A percentile compares a stretch with the other conserved stretches of the same genome.
Conservation (phyloP, 1,140 invertebrate genomes). For the Episyrphus balteatus region DNA sequence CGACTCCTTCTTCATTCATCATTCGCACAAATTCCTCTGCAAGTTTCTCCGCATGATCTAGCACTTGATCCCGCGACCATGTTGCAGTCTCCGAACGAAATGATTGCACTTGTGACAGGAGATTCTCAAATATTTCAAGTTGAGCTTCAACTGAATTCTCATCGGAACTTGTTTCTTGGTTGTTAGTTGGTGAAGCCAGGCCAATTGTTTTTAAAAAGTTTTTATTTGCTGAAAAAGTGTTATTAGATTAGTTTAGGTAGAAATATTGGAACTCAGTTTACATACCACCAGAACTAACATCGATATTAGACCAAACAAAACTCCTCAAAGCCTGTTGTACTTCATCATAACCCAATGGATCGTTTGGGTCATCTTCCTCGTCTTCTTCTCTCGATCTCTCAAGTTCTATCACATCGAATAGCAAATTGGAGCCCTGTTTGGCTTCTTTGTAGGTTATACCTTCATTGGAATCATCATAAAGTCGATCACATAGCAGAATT, state of each 20-base stretch:
- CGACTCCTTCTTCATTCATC: background rate
- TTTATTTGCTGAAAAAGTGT: no score
- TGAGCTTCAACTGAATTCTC: background rate
- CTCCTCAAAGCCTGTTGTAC: background rate
- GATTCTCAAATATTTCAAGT: constrained; percentile 1
- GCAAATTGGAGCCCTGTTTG: background rate
- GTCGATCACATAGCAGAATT: constrained; percentile 4
- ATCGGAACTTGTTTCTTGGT: background rate
- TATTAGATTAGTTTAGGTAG: no score
- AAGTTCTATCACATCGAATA: constrained; percentile 5
- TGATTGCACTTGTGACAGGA: constrained; percentile 2
- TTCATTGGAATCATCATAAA: constrained; percentile 2
- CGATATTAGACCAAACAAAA: constrained; percentile 5
- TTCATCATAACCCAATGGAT: constrained; percentile 5
- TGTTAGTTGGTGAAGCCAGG: no score
- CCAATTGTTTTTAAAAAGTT: no score
- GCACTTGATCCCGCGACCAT: constrained; percentile 3
- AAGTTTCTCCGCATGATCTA: constrained; percentile 3
- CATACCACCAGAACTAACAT: background rate
- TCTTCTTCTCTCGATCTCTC: background rate
- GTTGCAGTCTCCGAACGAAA: background rate
- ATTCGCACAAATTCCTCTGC: background rate
- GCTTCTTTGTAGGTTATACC: constrained; percentile 6
- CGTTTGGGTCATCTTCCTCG: constrained; percentile 1
- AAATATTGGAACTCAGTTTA: background rate